A percentile compares a stretch with the other conserved stretches of the same genome.
phyloP scores from a whole-genome alignment of 2,797 vertebrate species.

The Petrocephalus sullivani region DNA sequence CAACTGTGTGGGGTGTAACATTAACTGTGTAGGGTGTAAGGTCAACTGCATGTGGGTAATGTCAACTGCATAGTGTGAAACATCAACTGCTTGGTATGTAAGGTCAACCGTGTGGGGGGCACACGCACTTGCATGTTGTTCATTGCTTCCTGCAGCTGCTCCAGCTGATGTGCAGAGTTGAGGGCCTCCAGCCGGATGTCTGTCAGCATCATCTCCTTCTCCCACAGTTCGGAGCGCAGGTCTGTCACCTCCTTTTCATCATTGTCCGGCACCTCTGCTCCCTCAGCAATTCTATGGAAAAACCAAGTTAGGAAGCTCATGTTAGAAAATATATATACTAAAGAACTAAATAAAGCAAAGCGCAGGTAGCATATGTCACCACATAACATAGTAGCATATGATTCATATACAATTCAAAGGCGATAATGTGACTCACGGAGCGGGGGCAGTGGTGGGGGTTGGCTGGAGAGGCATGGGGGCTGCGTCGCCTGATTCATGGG shows the following conservation, averaged over 20 bases:
- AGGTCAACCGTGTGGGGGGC: constrained; percentile 22
- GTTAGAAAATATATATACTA: background rate
- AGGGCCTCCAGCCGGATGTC: constrained; percentile 93
- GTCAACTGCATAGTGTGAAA: background rate
- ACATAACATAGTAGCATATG: background rate
- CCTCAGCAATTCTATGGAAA: constrained; percentile 67
- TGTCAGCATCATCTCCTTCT: constrained; percentile 90
- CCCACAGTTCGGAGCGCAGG: constrained; percentile 87
- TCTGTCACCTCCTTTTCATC: constrained; percentile 84
- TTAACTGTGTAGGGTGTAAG: background rate
- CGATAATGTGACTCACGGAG: constrained; percentile 55
- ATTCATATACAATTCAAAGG: background rate
- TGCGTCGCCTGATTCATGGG: constrained; percentile 69
- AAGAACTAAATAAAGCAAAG: no score
- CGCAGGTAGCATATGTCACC: no score
- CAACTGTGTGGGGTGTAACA: background rate
- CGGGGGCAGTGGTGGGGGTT: constrained; percentile 69
- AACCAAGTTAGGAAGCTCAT: background rate
- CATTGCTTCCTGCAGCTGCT: constrained; percentile 91
- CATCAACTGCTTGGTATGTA: background rate
- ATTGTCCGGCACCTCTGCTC: constrained; percentile 63
- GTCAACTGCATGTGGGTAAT: background rate
- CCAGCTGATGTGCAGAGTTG: constrained; percentile 90
- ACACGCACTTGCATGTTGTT: constrained; percentile 87
- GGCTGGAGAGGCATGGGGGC: constrained; percentile 58